phyloP scores from a whole-genome alignment of 2,113 vertebrate genomes.

The Empidonax alnorum region DNA sequence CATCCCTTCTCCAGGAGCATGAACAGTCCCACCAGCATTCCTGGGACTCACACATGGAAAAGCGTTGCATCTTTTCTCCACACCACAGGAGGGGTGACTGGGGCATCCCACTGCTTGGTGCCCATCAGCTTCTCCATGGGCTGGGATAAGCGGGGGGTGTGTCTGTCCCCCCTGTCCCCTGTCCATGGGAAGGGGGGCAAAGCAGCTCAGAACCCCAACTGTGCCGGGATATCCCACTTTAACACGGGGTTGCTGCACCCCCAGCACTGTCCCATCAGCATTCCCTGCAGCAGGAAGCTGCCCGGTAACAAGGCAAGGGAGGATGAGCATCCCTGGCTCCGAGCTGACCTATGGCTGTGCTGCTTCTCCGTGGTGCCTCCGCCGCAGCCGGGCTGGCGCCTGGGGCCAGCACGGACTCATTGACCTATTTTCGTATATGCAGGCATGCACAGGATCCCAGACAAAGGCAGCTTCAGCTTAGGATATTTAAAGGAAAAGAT shows the following conservation, averaged over 20 bases:
- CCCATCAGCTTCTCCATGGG: fast-evolving
- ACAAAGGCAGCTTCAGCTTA: neutral
- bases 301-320: neutral
- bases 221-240: fast-evolving
- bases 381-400: neutral
- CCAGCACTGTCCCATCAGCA: fast-evolving
- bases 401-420: neutral
- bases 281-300: neutral
- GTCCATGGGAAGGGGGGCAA: fast-evolving
- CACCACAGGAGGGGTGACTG: fast-evolving
- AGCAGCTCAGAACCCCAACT: neutral
- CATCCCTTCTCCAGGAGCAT: fast-evolving
- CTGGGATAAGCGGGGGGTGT: neutral
- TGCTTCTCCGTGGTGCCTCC: neutral
- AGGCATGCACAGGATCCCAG: neutral
- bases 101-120: neutral
- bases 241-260: neutral
- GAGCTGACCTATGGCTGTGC: neutral
- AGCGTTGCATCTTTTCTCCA: neutral
- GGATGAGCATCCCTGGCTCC: fast-evolving
- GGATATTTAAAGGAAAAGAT: constrained; percentile 46
- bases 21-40: neutral
- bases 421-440: constrained; percentile 43
- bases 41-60: fast-evolving
- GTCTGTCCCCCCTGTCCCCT: neutral